Percentiles rank a stretch among this genome's conserved stretches.
Evolutionary conservation across 2,113 vertebrate species (phyloP).

Genomic region (Blennius ocellaris): DNA sequence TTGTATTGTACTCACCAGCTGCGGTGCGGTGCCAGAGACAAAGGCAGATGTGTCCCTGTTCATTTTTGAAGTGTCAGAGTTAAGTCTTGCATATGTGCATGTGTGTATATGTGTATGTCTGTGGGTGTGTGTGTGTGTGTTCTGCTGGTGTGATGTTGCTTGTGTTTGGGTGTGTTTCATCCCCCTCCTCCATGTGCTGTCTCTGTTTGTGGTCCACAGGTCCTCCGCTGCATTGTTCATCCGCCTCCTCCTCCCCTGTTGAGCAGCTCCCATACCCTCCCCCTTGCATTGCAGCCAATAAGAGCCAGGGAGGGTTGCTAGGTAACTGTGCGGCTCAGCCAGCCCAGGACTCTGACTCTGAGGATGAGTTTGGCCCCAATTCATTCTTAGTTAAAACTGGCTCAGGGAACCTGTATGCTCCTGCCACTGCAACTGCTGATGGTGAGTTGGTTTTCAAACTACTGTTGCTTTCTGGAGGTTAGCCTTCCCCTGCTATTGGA

Average conservation of each 20-base stretch:
- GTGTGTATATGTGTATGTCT: slow-evolving; percentile 29
- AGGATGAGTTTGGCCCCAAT: slow-evolving; percentile 97
- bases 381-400: slow-evolving; percentile 98
- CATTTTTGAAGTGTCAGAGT: slow-evolving; percentile 73
- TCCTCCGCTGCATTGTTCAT: slow-evolving; percentile 94
- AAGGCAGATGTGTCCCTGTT: slow-evolving; percentile 72
- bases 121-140: slow-evolving; percentile 42
- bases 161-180: slow-evolving; percentile 82
- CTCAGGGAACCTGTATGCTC: slow-evolving; percentile 92
- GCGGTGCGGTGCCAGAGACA: slow-evolving; percentile 64
- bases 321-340: slow-evolving; percentile 94
- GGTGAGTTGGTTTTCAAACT: slow-evolving; percentile 91
- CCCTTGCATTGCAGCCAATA: slow-evolving; percentile 92
- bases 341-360: slow-evolving; percentile 96
- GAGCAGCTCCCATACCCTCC: slow-evolving; percentile 92
- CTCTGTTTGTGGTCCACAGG: slow-evolving; percentile 92
- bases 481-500: slow-evolving; percentile 52
- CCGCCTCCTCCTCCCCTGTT: slow-evolving; percentile 93
- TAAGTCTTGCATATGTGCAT: slow-evolving; percentile 49
- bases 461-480: slow-evolving; percentile 74
- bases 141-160: slow-evolving; percentile 72
- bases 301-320: slow-evolving; percentile 96
- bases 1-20: slow-evolving; percentile 67
- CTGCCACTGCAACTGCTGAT: slow-evolving; percentile 82
- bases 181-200: slow-evolving; percentile 84